Percentiles rank a stretch among this genome's conserved stretches.
Conservation (phyloP, 2,797 vertebrate genomes). For the Petrocephalus sullivani region DNA sequence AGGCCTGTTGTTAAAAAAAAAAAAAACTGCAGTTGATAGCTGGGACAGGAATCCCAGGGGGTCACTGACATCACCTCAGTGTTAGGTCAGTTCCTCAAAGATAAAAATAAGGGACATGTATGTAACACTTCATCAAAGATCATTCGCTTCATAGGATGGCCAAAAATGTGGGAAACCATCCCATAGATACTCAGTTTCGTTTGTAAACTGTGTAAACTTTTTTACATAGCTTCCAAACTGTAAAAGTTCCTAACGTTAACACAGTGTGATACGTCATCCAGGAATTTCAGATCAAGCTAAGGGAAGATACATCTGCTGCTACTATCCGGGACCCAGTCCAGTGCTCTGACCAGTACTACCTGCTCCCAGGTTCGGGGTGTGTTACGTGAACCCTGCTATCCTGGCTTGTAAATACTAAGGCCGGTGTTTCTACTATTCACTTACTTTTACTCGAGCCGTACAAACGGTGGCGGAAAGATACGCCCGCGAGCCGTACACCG, state of each 20-base stretch:
- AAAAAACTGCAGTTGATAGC: conserved; percentile 53
- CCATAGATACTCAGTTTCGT: neutral
- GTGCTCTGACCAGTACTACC: neutral
- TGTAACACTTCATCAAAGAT: neutral
- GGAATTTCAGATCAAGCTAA: neutral
- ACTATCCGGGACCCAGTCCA: neutral
- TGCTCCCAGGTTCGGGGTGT: neutral
- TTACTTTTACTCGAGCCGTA: neutral
- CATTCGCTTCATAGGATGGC: neutral
- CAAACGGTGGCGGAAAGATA: neutral
- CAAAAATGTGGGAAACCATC: neutral
- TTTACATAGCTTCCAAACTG: neutral
- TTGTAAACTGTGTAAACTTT: neutral
- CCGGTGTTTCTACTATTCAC: neutral
- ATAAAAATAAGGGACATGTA: neutral
- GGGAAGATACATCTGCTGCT: neutral
- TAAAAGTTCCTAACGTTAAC: neutral
- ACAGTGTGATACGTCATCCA: neutral
- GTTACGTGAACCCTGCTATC: neutral
- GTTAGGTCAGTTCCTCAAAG: neutral
- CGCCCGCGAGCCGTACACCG: too few relatives aligned
- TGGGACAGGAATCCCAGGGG: conserved; percentile 52
- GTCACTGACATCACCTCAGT: conserved; percentile 46
- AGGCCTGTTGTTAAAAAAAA: conserved; percentile 55
- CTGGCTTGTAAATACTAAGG: neutral